These are phyloP conservation scores for Sus cebifrons DNA, from an alignment of 2,797 vertebrate species.

Conservation along the genomic window DNA sequence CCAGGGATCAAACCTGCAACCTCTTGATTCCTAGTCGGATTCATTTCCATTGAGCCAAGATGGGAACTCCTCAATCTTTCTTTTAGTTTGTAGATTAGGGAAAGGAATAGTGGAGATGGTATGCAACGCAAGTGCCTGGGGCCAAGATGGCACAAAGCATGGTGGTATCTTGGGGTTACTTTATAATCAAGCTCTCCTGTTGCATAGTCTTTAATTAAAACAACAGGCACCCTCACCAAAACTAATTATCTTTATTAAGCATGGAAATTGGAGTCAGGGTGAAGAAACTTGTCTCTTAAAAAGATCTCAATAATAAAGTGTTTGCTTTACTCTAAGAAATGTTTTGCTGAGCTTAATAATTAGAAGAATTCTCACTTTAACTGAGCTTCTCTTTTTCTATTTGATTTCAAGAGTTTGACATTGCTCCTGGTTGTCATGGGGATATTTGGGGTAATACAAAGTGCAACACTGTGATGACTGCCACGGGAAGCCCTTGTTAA, in stretches of 20 bases:
- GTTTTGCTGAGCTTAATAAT: constrained; percentile 37
- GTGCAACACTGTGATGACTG: not conserved
- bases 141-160: constrained; percentile 11
- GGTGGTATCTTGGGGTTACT: not conserved
- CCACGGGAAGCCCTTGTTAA: not conserved
- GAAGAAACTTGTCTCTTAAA: constrained; percentile 38
- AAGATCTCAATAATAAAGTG: constrained; percentile 27
- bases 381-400: not conserved
- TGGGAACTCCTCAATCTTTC: not conserved
- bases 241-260: constrained; percentile 29
- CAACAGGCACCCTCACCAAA: not conserved
- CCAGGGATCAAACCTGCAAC: no score
- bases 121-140: not conserved
- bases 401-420: constrained; percentile 44
- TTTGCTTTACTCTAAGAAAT: constrained; percentile 43
- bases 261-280: not conserved
- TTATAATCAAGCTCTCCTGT: not conserved
- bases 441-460: constrained; percentile 30
- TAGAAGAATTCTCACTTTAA: not conserved
- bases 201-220: constrained; percentile 52
- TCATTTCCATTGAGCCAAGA: no score
- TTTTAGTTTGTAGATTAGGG: constrained; percentile 10
- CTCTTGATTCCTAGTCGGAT: no score
- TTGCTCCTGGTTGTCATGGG: constrained; percentile 27
- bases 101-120: not conserved